Percentiles rank a stretch among this genome's conserved stretches.
These are phyloP conservation scores for Oncopeltus fasciatus DNA, from an alignment of 1,140 invertebrate genomes.

Conservation along the genomic window DNA sequence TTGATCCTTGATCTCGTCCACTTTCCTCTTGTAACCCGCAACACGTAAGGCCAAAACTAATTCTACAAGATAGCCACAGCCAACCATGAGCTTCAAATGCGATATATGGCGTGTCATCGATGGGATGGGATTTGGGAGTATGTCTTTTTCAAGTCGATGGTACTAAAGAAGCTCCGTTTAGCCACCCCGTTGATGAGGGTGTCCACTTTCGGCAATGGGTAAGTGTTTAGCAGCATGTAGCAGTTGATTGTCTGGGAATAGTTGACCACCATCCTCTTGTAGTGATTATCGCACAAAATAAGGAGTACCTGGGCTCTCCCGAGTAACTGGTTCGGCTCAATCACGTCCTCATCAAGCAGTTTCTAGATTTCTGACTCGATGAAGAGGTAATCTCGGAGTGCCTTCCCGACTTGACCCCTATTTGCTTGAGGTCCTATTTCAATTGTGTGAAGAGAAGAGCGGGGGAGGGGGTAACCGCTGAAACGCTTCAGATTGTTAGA, in stretches of 20 bases:
- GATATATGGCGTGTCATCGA: not conserved
- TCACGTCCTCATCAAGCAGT: too few relatives aligned
- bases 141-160: not conserved
- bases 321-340: too few relatives aligned
- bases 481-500: too few relatives aligned
- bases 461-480: too few relatives aligned
- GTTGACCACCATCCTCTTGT: not conserved
- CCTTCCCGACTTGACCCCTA: too few relatives aligned
- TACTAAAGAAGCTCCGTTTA: not conserved
- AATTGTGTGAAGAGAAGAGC: too few relatives aligned
- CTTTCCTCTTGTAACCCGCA: not conserved
- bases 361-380: too few relatives aligned
- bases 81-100: not conserved
- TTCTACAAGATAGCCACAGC: not conserved
- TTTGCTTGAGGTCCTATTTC: too few relatives aligned
- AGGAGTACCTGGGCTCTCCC: not conserved
- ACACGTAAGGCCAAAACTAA: not conserved
- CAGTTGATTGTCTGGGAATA: not conserved
- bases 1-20: not conserved
- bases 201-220: not conserved
- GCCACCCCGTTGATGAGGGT: not conserved
- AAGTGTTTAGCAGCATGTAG: not conserved
- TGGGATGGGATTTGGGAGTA: not conserved
- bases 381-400: too few relatives aligned
- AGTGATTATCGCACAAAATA: not conserved